Evolutionary conservation across 2,888 invertebrate genomes (phyloP).

Genomic region (Drosophila neonasuta): DNA sequence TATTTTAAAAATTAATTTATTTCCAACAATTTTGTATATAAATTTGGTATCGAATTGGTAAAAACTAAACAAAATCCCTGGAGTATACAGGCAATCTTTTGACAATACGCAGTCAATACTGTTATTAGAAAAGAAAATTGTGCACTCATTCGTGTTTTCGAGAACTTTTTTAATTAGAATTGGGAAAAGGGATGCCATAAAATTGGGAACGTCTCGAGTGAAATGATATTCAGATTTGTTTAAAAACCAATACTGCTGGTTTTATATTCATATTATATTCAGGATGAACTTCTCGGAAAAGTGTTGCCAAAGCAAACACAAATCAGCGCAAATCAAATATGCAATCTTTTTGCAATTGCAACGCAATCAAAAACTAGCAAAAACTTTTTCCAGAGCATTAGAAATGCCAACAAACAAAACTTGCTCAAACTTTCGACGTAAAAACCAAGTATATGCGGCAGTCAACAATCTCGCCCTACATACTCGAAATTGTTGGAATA

Average conservation of each 20-base stretch:
- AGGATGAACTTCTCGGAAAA: constrained; percentile 40
- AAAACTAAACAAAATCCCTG: too few species aligned
- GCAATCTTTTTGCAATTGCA: constrained; percentile 56
- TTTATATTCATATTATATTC: constrained; percentile 50
- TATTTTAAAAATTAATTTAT: too few species aligned
- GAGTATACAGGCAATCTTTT: too few species aligned
- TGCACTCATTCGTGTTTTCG: constrained; percentile 22
- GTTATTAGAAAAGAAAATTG: too few species aligned
- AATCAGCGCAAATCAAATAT: constrained; percentile 59
- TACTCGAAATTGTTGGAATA: constrained; percentile 11
- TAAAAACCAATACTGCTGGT: constrained; percentile 27
- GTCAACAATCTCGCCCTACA: constrained; percentile 59
- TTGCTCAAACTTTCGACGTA: constrained; percentile 46
- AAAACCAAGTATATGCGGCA: constrained; percentile 56
- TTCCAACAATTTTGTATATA: too few species aligned
- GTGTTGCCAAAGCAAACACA: constrained; percentile 47
- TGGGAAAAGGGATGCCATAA: constrained; percentile 24
- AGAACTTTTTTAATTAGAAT: constrained; percentile 72
- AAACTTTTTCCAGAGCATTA: constrained; percentile 57
- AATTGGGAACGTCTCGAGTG: constrained; percentile 10
- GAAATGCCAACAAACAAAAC: constrained; percentile 58
- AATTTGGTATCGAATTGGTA: too few species aligned
- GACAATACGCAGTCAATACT: too few species aligned
- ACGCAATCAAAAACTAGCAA: constrained; percentile 48
- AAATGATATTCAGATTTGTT: constrained; percentile 18